These are phyloP conservation scores for Marisa cornuarietis DNA, from an alignment of 1,140 invertebrate species.

Conservation along the genomic window DNA sequence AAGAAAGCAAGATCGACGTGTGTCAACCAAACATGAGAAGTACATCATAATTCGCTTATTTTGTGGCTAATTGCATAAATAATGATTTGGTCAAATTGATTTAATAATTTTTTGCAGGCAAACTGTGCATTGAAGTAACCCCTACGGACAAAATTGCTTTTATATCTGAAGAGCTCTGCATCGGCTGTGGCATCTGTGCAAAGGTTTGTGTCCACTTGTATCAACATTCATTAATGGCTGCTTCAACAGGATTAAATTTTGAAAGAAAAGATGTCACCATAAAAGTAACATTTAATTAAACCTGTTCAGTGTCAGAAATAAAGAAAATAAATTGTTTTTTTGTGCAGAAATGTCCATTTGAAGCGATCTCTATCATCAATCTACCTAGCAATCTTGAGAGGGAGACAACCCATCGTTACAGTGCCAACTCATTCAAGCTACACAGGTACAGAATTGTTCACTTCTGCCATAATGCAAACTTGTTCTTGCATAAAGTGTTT, in stretches of 20 bases:
- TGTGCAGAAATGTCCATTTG: conserved; percentile 98
- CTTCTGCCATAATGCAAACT: no score
- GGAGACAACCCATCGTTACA: conserved; percentile 98
- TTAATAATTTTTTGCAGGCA: conserved; percentile 68
- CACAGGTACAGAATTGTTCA: conserved; percentile 74
- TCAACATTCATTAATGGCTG: neutral
- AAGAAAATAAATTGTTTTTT: neutral
- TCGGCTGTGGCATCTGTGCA: conserved; percentile 98
- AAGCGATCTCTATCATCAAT: conserved; percentile 99
- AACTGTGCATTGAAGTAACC: conserved; percentile 98
- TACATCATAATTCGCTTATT: no score
- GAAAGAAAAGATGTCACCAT: no score
- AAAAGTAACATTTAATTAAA: no score
- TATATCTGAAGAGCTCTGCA: conserved; percentile 98
- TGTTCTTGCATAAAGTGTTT: no score
- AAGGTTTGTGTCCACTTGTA: conserved; percentile 67
- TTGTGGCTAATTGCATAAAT: no score
- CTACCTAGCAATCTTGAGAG: conserved; percentile 97
- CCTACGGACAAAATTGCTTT: conserved; percentile 97
- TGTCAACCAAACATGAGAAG: no score
- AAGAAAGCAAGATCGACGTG: no score
- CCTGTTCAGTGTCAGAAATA: no score
- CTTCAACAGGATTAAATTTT: no score
- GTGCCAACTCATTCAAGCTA: conserved; percentile 98
- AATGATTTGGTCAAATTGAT: no score